A percentile compares a stretch with the other conserved stretches of the same genome.
Conservation (phyloP, 2,888 invertebrate genomes). For the Xestia ashworthii region DNA sequence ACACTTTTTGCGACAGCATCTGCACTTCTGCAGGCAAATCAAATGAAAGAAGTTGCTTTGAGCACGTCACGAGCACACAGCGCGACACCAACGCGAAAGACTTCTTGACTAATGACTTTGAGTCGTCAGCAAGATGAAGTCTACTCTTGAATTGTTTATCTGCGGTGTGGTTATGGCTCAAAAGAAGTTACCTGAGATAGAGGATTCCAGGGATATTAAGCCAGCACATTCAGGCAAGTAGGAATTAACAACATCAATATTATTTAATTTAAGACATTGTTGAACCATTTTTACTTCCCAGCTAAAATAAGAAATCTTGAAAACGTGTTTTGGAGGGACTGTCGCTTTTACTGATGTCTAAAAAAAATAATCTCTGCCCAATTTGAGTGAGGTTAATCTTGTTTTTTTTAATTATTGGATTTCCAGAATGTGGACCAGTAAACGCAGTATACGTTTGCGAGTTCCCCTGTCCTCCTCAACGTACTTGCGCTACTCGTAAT, state of each 20-base stretch:
- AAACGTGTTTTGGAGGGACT: background rate
- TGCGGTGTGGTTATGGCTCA: background rate
- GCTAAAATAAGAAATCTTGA: background rate
- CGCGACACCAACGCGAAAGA: background rate
- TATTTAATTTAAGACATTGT: no score
- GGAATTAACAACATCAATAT: background rate
- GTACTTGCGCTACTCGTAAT: constrained; percentile 2
- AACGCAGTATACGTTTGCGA: constrained; percentile 12
- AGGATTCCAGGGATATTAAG: background rate
- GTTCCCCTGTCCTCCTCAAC: constrained; percentile 27
- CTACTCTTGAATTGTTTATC: constrained; percentile 3
- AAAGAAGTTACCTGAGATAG: background rate
- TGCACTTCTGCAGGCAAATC: no score
- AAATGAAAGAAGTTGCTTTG: background rate
- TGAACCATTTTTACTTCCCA: background rate
- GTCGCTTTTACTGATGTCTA: background rate
- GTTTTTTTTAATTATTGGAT: background rate
- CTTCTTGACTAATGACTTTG: no score
- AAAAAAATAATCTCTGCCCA: background rate
- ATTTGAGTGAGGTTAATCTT: background rate
- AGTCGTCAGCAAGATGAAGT: constrained; percentile 18
- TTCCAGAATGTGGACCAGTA: constrained; percentile 22
- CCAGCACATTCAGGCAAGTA: constrained; percentile 4
- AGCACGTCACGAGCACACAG: background rate
- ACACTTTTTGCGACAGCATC: no score